Conservation (phyloP, 2,113 vertebrate genomes). For the Rana temporaria region DNA sequence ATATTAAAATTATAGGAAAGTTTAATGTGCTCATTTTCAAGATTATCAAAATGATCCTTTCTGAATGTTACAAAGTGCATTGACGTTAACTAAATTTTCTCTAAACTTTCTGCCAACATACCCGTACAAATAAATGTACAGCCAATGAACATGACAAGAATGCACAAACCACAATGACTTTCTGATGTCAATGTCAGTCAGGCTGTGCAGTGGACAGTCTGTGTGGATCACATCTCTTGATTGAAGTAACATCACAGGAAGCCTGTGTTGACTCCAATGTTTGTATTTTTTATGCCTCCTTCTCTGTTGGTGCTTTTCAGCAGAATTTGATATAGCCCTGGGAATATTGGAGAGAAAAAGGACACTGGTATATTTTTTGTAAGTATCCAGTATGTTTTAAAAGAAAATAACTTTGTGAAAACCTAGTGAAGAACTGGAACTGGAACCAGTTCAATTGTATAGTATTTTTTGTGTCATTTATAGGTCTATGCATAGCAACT, state of each 20-base stretch:
- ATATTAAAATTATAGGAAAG: background rate
- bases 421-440: too few relatives aligned
- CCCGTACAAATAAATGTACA: background rate
- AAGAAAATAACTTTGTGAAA: too few relatives aligned
- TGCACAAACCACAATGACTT: background rate
- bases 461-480: too few relatives aligned
- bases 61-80: background rate
- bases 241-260: slow-evolving; percentile 18
- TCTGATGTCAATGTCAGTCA: background rate
- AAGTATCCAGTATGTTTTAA: background rate
- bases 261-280: background rate
- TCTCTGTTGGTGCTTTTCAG: background rate
- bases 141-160: background rate
- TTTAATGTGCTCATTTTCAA: background rate
- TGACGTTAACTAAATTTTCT: background rate
- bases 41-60: background rate
- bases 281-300: background rate
- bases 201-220: background rate
- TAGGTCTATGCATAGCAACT: too few relatives aligned
- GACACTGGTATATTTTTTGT: background rate
- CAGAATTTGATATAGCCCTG: background rate
- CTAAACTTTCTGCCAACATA: background rate
- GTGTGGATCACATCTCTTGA: slow-evolving; percentile 3
- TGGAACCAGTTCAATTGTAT: too few relatives aligned
- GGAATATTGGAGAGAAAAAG: background rate